These are phyloP conservation scores for Halcyon malimbica DNA, from an alignment of 2,113 vertebrate genomes.

Conservation along the genomic window DNA sequence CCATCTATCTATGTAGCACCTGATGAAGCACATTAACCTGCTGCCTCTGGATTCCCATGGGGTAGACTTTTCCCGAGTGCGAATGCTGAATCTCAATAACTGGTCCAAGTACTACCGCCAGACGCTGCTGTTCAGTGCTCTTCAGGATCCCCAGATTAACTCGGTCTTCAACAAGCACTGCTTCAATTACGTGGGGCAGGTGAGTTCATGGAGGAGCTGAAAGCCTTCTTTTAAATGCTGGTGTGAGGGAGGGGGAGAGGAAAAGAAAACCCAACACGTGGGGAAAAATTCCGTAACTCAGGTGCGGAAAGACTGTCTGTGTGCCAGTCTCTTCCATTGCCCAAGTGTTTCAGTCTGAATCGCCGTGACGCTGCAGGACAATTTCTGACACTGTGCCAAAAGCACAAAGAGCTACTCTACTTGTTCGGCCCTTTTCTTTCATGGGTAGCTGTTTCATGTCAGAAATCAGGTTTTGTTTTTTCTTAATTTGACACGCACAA, in stretches of 20 bases:
- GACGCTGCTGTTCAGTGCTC: constrained; percentile 89
- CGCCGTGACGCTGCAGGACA: neutral
- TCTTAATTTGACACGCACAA: neutral
- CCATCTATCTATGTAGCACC: constrained; percentile 76
- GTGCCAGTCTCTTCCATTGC: neutral
- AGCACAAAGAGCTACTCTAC: neutral
- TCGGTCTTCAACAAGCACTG: constrained; percentile 90
- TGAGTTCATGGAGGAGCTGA: constrained; percentile 41
- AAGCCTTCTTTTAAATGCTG: neutral
- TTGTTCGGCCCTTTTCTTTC: neutral
- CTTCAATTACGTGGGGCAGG: constrained; percentile 89
- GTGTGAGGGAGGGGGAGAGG: neutral
- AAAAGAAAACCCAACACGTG: fast-evolving
- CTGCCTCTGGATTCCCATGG: constrained; percentile 91
- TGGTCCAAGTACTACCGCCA: constrained; percentile 91
- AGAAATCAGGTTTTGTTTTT: neutral
- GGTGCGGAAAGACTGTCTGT: neutral
- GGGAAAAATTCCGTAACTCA: neutral
- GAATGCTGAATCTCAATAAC: constrained; percentile 92
- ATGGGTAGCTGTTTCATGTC: neutral
- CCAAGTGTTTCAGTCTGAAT: neutral
- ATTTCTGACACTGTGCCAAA: neutral
- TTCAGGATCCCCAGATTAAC: constrained; percentile 93
- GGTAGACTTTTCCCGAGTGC: constrained; percentile 94
- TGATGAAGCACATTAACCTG: constrained; percentile 91